Base-by-base conservation (phyloP, 2,888 invertebrate genomes). In the Vesta saturnalis region DNA sequence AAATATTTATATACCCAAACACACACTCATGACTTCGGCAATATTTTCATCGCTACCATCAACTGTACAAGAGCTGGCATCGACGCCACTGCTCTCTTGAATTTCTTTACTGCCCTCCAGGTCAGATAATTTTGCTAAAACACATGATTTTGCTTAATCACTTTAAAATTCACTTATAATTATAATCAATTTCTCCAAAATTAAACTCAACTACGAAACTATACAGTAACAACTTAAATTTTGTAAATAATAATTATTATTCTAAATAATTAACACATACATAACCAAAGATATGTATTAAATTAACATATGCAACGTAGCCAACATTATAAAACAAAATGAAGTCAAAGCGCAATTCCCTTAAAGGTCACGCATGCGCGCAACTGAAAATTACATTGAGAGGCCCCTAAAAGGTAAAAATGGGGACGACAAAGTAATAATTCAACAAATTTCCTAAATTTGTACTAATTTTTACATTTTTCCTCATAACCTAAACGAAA, bases 291-390 rank as follows among this genome's bases (percentile, higher is more conserved):
- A 39, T n/a, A n/a, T n/a, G n/a, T n/a, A 39, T 39, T n/a, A 23
- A 23, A 23, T 47, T 47, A 43, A 16, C 16, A 15, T 1, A 8
- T 14, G 52, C 52, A 19, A 19, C 12, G 19, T 12, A 52, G 52
- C 52, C 52, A 52, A 52, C 52, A 12, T 21, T 1, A 52, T 52
- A 52, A 52, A 52, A 19, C 4, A 21, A 52, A 52, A 4, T 18
- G 19, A 14, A 60, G 14, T 23, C 52, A 46, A 22, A 49, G 57
- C 46, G 63, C 43, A 57, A 60, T 55, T 56, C 58, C 64, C 68
- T 69, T 77, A 80, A 82, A 81, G 81, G 82, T 81, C 82, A 82
- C 83, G 80, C 82, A 77, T 73, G 82, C 82, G 81, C 77, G 35
- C 2, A n/a, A 39, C 39, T 12, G 43, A 18, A 47, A 21, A 23